phyloP scores from a whole-genome alignment of 2,888 invertebrate genomes.

The Chrysolina americana region DNA sequence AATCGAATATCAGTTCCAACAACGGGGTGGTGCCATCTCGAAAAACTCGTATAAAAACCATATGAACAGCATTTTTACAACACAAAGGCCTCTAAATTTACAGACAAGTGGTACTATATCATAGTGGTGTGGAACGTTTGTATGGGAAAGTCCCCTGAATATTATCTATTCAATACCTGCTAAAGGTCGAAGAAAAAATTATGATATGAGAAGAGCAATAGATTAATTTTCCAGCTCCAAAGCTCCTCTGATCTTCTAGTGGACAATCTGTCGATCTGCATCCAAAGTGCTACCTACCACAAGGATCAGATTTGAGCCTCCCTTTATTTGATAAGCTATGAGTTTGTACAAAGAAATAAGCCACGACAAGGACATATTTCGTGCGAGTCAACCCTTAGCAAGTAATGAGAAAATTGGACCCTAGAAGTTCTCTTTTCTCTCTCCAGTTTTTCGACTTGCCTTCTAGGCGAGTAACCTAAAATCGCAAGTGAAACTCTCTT shows the following conservation, averaged over 20 bases:
- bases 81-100: slow-evolving; percentile 47
- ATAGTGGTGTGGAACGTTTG: slow-evolving; percentile 26
- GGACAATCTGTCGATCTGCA: no score
- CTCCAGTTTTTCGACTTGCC: not conserved
- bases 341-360: no score
- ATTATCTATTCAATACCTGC: slow-evolving; percentile 15
- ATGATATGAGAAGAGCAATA: not conserved
- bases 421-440: not conserved
- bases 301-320: no score
- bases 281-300: no score
- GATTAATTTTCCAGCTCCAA: no score
- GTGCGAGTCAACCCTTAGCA: not conserved
- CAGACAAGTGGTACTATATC: slow-evolving; percentile 43
- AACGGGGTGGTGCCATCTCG: slow-evolving; percentile 29
- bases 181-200: slow-evolving; percentile 1
- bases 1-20: slow-evolving; percentile 18
- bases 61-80: slow-evolving; percentile 42
- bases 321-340: no score
- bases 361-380: no score
- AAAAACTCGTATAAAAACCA: slow-evolving; percentile 46
- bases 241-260: no score
- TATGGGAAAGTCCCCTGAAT: slow-evolving; percentile 25
- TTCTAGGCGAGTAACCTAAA: not conserved
- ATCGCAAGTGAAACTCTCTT: not conserved
- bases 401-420: not conserved